Conservation (phyloP, 2,797 vertebrate genomes). For the Poecilia picta region DNA sequence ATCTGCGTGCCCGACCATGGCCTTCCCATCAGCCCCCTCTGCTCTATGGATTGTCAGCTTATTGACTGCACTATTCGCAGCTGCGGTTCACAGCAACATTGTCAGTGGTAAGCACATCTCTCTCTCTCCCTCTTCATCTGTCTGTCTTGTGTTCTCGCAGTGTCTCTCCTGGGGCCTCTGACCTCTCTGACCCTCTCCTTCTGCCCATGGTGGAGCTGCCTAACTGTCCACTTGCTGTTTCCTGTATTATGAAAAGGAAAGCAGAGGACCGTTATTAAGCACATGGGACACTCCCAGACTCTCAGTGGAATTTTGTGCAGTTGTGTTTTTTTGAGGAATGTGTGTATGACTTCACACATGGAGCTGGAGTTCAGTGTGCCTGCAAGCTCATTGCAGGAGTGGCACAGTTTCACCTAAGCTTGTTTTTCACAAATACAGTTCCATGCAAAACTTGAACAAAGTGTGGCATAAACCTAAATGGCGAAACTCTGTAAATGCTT, state of each 20-base stretch:
- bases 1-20: slow-evolving; percentile 72
- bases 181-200: slow-evolving; percentile 45
- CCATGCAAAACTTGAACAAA: background rate
- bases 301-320: slow-evolving; percentile 63
- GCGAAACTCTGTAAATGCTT: background rate
- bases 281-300: slow-evolving; percentile 64
- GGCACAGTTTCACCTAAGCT: slow-evolving; percentile 12
- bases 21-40: slow-evolving; percentile 68
- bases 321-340: slow-evolving; percentile 72
- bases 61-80: slow-evolving; percentile 63
- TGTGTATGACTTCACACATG: slow-evolving; percentile 63
- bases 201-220: slow-evolving; percentile 37
- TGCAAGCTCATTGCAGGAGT: slow-evolving; percentile 1
- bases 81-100: slow-evolving; percentile 72
- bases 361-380: slow-evolving; percentile 1
- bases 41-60: slow-evolving; percentile 63
- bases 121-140: slow-evolving; percentile 30
- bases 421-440: background rate
- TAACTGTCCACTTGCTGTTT: slow-evolving; percentile 65
- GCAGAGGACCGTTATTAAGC: slow-evolving; percentile 74
- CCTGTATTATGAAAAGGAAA: slow-evolving; percentile 70
- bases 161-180: slow-evolving; percentile 47
- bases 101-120: slow-evolving; percentile 56
- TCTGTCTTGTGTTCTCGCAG: slow-evolving; percentile 12
- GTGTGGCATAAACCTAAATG: background rate